Evolutionary conservation across 2,113 vertebrate species (phyloP).

Genomic region (Pterocles orientalis): DNA sequence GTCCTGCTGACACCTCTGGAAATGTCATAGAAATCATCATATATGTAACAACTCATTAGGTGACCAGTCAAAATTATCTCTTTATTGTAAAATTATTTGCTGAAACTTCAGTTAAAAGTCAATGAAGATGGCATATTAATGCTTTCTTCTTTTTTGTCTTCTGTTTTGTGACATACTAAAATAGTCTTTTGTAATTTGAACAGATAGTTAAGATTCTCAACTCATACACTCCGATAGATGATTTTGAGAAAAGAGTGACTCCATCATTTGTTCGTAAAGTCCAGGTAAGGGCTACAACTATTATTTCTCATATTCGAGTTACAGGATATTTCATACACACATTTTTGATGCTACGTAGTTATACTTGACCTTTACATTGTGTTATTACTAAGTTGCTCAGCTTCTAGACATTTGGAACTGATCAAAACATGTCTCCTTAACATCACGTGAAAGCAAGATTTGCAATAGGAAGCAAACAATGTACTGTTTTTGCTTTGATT

Average conservation of each 20-base stretch:
- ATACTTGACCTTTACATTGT: not conserved
- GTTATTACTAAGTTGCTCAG: not conserved
- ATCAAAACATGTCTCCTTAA: not conserved
- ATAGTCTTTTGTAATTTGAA: constrained; percentile 10
- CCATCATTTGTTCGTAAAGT: constrained; percentile 94
- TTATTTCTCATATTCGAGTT: not conserved
- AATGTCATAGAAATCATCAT: not conserved
- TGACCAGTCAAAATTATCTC: not conserved
- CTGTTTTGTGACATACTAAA: not conserved
- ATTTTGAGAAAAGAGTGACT: constrained; percentile 95
- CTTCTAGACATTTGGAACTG: not conserved
- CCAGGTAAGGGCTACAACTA: constrained; percentile 78
- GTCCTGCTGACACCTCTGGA: not conserved
- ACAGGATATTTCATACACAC: not conserved
- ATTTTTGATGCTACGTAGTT: not conserved
- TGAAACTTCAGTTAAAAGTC: not conserved
- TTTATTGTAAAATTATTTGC: not conserved
- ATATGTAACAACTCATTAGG: not conserved
- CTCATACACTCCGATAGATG: constrained; percentile 95
- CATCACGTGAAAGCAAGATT: not conserved
- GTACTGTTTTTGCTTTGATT: not conserved
- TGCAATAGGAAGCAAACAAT: not conserved
- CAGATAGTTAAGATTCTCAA: constrained; percentile 98
- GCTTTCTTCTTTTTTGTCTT: not conserved
- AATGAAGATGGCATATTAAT: not conserved